Conservation (phyloP, 2,797 vertebrate species). For the Chaenodraco wilsoni region DNA sequence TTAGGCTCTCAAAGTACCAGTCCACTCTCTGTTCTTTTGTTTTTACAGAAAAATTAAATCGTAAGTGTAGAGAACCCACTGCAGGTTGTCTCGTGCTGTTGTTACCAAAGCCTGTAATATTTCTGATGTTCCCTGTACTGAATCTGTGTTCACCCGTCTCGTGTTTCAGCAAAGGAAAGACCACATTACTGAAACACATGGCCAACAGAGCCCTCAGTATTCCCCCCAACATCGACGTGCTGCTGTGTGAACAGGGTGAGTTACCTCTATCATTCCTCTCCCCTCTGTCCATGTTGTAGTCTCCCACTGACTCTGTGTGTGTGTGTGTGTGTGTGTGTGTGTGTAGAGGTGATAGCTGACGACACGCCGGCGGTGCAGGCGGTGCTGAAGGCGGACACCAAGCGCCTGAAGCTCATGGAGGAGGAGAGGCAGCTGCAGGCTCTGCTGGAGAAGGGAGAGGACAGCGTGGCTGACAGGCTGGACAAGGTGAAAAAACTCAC, state of each 20-base stretch:
- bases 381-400: conserved; percentile 91
- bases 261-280: background rate
- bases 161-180: conserved; percentile 91
- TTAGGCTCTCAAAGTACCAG: no score
- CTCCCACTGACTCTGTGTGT: background rate
- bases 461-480: conserved; percentile 86
- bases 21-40: no score
- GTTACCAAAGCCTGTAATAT: background rate
- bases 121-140: background rate
- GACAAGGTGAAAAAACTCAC: conserved; percentile 81
- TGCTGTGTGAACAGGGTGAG: conserved; percentile 94
- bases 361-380: conserved; percentile 92
- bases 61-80: no score
- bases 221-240: conserved; percentile 93
- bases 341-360: conserved; percentile 90
- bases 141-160: background rate
- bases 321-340: background rate
- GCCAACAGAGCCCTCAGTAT: conserved; percentile 92
- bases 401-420: conserved; percentile 88
- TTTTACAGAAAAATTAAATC: no score
- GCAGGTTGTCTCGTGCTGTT: no score
- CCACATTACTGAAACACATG: conserved; percentile 94
- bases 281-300: no score
- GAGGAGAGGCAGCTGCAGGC: conserved; percentile 88
- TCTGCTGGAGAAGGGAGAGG: conserved; percentile 89